Base-by-base conservation (phyloP, 1,140 invertebrate species). In the Drosophila triauraria region DNA sequence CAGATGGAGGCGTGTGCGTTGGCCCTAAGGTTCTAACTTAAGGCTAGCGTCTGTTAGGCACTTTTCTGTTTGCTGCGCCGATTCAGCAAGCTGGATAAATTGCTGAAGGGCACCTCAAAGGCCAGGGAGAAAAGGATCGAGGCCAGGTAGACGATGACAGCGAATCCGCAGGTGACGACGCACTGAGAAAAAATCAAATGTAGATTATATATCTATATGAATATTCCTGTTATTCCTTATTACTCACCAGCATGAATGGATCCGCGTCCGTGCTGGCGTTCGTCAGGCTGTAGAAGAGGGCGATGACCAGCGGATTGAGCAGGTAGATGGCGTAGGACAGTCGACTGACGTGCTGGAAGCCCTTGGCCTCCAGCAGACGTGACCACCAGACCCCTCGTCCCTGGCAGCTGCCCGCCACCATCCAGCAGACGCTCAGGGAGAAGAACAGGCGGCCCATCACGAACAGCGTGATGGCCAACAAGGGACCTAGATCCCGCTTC, bases 321-420 rank as follows among this genome's bases (percentile, higher is more conserved):
- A 93, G 68, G 46, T 93, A 93, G 17, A 93, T 92, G 43, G 79
- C 92, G 59, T 93, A 93, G 4, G 92, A 92, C 5, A 93, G 53
- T 3, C 91, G 80, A 79, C 92, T 93, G 23, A 93, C 58, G n/a
- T 93, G 92, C 54, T 93, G 91, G 50, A 93, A 93, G 1, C 91
- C 69, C 51, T 85, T 92, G 42, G 79, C 86, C 53, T 93, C 91
- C 62, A 93, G 64, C 32, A 93, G 68, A 15, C 91, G 83, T 7
- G 92, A 93, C 88, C 91, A 93, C 80, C 81, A 88, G 10, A 81
- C 80, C 17, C 92, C 84, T 9, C 84, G 78, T 0, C 91, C 92
- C 4, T 62, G 65, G 2, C 90, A 87, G 40, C 92, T 93, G 51
- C 92, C 90, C 4, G 88, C 71, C 50, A 93, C 92, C 91, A 93